A percentile compares a stretch with the other conserved stretches of the same genome.
Conservation (phyloP, 1,140 invertebrate genomes). For the Lepidurus arcticus region DNA sequence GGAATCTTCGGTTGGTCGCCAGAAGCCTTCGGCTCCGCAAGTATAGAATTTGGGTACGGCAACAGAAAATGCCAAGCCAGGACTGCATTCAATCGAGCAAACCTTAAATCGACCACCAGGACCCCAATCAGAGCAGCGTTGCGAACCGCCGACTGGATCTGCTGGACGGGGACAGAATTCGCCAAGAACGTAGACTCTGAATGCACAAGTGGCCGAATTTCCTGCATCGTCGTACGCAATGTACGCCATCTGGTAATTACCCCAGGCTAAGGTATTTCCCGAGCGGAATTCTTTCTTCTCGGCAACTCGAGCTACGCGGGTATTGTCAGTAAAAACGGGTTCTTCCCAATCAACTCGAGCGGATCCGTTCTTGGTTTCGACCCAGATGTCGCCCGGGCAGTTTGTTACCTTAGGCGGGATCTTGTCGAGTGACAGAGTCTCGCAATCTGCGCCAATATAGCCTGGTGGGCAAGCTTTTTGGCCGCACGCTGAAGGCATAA, state of each 20-base stretch:
- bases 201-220: conserved; percentile 84
- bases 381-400: conserved; percentile 89
- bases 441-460: conserved; percentile 74
- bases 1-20: conserved; percentile 78
- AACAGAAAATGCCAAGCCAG: conserved; percentile 81
- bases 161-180: conserved; percentile 81
- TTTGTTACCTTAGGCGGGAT: conserved; percentile 75
- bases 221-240: conserved; percentile 84
- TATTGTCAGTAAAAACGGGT: conserved; percentile 82
- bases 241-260: conserved; percentile 87
- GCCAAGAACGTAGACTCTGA: conserved; percentile 84
- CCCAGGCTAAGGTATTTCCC: conserved; percentile 87
- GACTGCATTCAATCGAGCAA: conserved; percentile 80
- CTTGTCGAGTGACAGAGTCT: conserved; percentile 77
- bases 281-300: conserved; percentile 81
- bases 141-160: conserved; percentile 81
- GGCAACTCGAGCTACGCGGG: conserved; percentile 67
- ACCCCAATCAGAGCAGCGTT: conserved; percentile 92
- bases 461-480: conserved; percentile 78
- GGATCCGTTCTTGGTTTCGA: conserved; percentile 85
- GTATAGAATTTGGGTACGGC: conserved; percentile 90
- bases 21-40: conserved; percentile 92
- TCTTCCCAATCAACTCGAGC: conserved; percentile 91
- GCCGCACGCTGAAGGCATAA: conserved; percentile 84
- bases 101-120: conserved; percentile 90